Base-by-base conservation (phyloP, 2,888 invertebrate species). In the Agrochola lychnidis region DNA sequence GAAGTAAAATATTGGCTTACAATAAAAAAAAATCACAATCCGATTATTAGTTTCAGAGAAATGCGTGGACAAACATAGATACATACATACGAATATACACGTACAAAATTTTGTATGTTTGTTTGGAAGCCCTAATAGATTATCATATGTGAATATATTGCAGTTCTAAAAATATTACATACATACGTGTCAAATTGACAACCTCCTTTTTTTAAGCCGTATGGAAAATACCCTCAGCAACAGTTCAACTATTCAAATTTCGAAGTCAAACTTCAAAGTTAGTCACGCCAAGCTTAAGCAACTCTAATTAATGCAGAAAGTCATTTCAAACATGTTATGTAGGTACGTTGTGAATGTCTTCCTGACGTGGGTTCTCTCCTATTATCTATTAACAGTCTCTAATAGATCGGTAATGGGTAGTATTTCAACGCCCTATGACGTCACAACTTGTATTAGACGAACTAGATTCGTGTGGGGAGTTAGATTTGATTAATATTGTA, bases 371-470 rank as follows among this genome's bases (percentile, higher is more conserved):
- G 76, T 75, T 48, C 53, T 51, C 61, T 56, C 25, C 56, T 84
- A 84, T 82, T 82, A 86, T 80, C 84, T 86, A 88, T 87, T 87
- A 82, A 84, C 78, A 64, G 63, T 2, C 4, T 36, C 79, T 76
- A 84, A 86, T 84, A 86, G 70, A 82, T 79, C 69, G 36, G 76
- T 88, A 88, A 88, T 87, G 89, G 89, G 85, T 82, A 82, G 79
- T 64, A 62, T 82, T 59, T 64, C 59, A 56, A 67, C 59, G 73
- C 40, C 40, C 22, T 51, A 67, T 76, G 78, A 85, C 73, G 73
- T 75, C 79, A 79, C 67, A 67, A 53, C 16, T 22, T 51, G 51
- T 36, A 36, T 63, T 36, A 62, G 40, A 36, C 22, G n/a, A 51
- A 19, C 48, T 67, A 16, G 30, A 61, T 57, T 62, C 48, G 62